Evolutionary conservation across 2,888 invertebrate species (phyloP), one percentile per base, ranked within the genome.

Genomic region (Platynereis dumerilii): DNA sequence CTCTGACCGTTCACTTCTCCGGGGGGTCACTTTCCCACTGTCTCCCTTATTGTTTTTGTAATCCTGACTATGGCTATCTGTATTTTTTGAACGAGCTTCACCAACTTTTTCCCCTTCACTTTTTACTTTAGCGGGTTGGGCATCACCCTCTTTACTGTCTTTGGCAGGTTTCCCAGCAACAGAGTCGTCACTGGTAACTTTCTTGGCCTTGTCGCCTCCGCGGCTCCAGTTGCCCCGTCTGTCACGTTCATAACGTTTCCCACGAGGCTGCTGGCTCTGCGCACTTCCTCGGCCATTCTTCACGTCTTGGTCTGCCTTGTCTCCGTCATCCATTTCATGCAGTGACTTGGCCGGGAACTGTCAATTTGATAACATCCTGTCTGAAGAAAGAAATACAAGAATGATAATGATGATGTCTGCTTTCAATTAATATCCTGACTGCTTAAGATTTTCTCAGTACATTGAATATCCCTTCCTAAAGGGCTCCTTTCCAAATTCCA

Each of bases 211-310:
- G 53, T 15, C 52, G 7, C 22, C 53, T 29, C 2, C 53, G 1
- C 60, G 48, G 12, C 39, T 53, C 60, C 60, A 60, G 5, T 45
- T 48, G 20, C 48, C 60, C 29, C 60, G n/a, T 22, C 60, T 24
- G 54, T 60, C 60, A 12, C 60, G 60, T n/a, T 60, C 60, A 53
- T 60, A 60, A 17, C 60, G 28, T 24, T 60, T 60, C 2, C 60
- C 60, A n/a, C 52, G 48, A 27, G 60, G 60, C 39, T 60, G 60
- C 27, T 45, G 60, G 7, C 17, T 12, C 2, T 28, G 20, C 2
- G 10, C 10, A 3, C n/a, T 3, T 17, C 28, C 48, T 34, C 12
- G 34, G 12, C 34, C 34, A 34, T 12, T 34, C 34, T 34, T 34
- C 12, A 12, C 34, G 12, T 34, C 34, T 34, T 34, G 34, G 34